Percentiles rank a stretch among this genome's conserved stretches.
These are phyloP conservation scores for Malthinus flaveolus DNA, from an alignment of 2,888 invertebrate species.

Conservation along the genomic window DNA sequence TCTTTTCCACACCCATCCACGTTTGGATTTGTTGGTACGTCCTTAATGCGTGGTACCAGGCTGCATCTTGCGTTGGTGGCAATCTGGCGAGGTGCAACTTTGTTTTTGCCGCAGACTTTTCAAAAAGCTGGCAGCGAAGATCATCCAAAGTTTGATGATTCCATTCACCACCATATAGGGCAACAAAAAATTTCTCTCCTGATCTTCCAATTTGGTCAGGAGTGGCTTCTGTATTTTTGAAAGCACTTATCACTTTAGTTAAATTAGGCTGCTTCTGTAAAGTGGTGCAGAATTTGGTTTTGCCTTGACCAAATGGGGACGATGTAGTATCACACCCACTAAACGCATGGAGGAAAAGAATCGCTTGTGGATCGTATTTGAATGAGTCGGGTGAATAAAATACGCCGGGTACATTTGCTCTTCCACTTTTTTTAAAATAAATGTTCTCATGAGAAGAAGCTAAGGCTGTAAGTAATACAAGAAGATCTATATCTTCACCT, in stretches of 20 bases:
- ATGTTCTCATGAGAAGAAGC: constrained; percentile 8
- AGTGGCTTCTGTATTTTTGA: constrained; percentile 9
- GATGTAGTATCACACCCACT: constrained; percentile 18
- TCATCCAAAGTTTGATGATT: background rate
- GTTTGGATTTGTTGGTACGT: constrained; percentile 17
- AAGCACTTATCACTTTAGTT: background rate
- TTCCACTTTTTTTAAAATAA: constrained; percentile 19
- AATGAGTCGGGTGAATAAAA: constrained; percentile 4
- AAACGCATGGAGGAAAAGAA: constrained; percentile 14
- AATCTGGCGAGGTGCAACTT: constrained; percentile 12
- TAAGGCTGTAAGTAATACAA: constrained; percentile 19
- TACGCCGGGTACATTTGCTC: constrained; percentile 12
- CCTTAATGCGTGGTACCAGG: constrained; percentile 18
- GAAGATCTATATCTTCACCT: constrained; percentile 28
- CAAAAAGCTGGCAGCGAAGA: background rate
- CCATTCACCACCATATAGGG: constrained; percentile 7
- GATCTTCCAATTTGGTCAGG: constrained; percentile 11
- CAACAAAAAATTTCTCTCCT: constrained; percentile 8
- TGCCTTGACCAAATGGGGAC: constrained; percentile 10
- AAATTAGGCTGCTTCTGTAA: background rate
- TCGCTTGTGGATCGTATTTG: constrained; percentile 5
- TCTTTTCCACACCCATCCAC: constrained; percentile 8
- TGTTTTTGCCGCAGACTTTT: background rate
- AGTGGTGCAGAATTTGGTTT: background rate
- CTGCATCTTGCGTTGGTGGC: constrained; percentile 21